Conservation (phyloP, 2,113 vertebrate species). For the Nannospalax galili region DNA sequence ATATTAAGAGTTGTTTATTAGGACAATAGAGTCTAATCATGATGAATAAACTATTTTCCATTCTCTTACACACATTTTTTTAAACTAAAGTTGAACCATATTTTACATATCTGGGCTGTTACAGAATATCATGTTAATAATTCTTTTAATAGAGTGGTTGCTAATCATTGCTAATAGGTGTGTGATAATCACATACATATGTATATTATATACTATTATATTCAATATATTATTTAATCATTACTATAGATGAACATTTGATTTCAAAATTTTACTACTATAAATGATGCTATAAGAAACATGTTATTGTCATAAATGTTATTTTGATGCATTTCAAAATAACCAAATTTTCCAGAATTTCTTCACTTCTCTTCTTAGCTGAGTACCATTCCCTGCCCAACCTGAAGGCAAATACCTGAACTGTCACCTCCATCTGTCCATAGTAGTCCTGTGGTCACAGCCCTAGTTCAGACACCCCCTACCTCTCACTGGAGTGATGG, state of each 20-base stretch:
- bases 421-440: neutral
- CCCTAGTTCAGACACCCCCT: neutral
- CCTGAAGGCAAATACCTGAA: neutral
- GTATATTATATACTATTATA: neutral
- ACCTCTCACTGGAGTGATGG: neutral
- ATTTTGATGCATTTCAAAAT: neutral
- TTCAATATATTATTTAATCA: neutral
- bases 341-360: neutral
- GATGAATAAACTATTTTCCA: neutral
- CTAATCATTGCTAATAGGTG: constrained; percentile 15
- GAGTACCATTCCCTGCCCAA: neutral
- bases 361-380: neutral
- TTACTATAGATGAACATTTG: neutral
- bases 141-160: neutral
- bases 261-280: neutral
- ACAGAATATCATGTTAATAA: constrained; percentile 15
- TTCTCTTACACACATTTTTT: neutral
- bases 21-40: neutral
- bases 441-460: neutral
- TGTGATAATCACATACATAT: neutral
- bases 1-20: neutral
- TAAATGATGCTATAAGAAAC: neutral
- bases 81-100: constrained; percentile 1
- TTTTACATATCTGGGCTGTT: neutral
- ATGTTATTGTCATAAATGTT: neutral